Conservation (phyloP, 2,113 vertebrate genomes). For the Puffinus mauretanicus region DNA sequence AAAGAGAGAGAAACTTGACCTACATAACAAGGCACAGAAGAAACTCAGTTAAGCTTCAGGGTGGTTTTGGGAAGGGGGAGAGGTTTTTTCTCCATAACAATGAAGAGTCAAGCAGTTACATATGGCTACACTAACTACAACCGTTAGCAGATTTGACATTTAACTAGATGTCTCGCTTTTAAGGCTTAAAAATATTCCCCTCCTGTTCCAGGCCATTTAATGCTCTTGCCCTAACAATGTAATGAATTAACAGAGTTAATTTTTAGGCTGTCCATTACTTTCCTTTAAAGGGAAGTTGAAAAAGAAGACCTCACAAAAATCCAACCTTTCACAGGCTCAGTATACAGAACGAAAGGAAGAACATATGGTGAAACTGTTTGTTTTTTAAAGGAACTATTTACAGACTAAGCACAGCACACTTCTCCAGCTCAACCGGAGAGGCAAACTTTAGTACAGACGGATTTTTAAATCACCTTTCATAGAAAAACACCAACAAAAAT, state of each 20-base stretch:
- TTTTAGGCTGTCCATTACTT: not conserved
- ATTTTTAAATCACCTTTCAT: not conserved
- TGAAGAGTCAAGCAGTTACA: not conserved
- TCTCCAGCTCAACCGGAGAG: not conserved
- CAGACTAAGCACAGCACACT: not conserved
- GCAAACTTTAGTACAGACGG: accelerated
- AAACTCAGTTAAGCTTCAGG: slow-evolving; percentile 30
- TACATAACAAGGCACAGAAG: slow-evolving; percentile 45
- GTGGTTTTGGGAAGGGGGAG: not conserved
- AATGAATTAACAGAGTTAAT: not conserved
- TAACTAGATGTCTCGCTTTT: not conserved
- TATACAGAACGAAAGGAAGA: not conserved
- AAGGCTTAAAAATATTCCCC: not conserved
- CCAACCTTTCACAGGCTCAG: not conserved
- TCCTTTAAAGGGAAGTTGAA: not conserved
- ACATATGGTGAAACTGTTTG: not conserved
- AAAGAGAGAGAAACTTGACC: slow-evolving; percentile 29
- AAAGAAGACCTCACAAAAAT: not conserved
- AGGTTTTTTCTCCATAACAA: not conserved
- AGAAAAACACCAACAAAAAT: accelerated
- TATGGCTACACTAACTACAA: not conserved
- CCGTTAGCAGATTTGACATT: not conserved
- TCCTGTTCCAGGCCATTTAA: not conserved
- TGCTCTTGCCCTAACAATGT: not conserved
- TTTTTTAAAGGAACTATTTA: not conserved